Evolutionary conservation across 2,113 vertebrate species (phyloP), one percentile per base, ranked within the genome.

Genomic region (Oreochromis tanganicae): DNA sequence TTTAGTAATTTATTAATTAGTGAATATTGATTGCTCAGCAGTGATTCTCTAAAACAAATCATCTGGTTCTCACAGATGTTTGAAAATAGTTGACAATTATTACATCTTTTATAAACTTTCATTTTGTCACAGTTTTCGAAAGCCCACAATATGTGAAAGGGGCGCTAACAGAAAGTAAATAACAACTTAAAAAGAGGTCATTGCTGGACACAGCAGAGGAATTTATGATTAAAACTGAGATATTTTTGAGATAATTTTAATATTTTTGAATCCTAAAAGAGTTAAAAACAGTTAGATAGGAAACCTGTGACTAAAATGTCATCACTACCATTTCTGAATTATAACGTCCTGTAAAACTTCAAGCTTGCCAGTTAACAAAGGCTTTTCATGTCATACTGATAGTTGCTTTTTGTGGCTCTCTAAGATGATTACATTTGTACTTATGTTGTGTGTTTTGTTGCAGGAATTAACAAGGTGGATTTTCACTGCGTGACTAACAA

Each of bases 331-430:
- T 4, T 41, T 52, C 9, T 52, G 50, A 52, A 52, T 9, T 5
- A 52, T n/a, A 52, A 52, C 50, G 9, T 52, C 9, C 4, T n/a
- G 19, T 52, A 52, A 52, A n/a, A 52, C 4, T 52, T 52, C 4
- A 52, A 19, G 17, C 48, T 9, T 52, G 48, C 4, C 8, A 52
- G 19, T 5, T 52, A n/a, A n/a, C 4, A 52, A 52, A n/a, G 50
- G 50, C 50, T 52, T 52, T 52, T 52, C 0, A 0, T 52, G 4
- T 52, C 19, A 52, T 0, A 5, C 50, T n/a, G 2, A 0, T 52
- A 52, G 50, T 52, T 52, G 48, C 16, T 52, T 52, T 34, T 48
- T 48, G 14, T 12, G 41, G 41, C 41, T 12, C 41, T 41, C 43
- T 46, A 48, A 48, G 46, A 16, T 16, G 7, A 48, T 48, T 48